These are phyloP conservation scores for Anguilla obscura DNA, from an alignment of 2,797 vertebrate genomes.

Conservation along the genomic window DNA sequence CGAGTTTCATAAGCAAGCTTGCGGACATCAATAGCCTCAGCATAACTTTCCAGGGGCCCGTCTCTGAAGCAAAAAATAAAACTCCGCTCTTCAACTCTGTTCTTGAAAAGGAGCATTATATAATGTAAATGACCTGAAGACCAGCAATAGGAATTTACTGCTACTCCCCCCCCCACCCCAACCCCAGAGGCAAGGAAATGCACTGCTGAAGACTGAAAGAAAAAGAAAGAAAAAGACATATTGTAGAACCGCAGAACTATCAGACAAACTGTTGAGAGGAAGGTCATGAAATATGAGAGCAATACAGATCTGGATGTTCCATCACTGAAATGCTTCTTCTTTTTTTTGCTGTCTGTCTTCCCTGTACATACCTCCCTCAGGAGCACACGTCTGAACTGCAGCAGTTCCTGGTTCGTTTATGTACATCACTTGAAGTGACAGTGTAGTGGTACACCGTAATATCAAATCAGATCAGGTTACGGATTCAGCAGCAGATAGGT, in stretches of 20 bases:
- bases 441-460: background rate
- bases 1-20: slow-evolving; percentile 40
- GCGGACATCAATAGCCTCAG: slow-evolving; percentile 25
- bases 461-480: background rate
- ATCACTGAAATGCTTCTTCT: background rate
- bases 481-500: background rate
- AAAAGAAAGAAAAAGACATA: background rate
- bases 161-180: background rate
- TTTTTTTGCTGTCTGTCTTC: background rate
- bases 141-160: background rate
- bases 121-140: slow-evolving; percentile 16
- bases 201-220: background rate
- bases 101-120: slow-evolving; percentile 21
- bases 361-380: background rate
- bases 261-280: background rate
- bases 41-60: slow-evolving; percentile 11
- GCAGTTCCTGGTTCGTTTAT: background rate
- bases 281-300: background rate
- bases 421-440: background rate
- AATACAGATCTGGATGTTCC: background rate
- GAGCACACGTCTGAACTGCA: background rate
- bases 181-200: slow-evolving; percentile 16
- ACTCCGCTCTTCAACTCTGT: slow-evolving; percentile 14
- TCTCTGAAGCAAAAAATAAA: slow-evolving; percentile 41
- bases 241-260: background rate